These are phyloP conservation scores for Melanotaenia nigrans DNA, from an alignment of 2,797 vertebrate species.

Conservation along the genomic window DNA sequence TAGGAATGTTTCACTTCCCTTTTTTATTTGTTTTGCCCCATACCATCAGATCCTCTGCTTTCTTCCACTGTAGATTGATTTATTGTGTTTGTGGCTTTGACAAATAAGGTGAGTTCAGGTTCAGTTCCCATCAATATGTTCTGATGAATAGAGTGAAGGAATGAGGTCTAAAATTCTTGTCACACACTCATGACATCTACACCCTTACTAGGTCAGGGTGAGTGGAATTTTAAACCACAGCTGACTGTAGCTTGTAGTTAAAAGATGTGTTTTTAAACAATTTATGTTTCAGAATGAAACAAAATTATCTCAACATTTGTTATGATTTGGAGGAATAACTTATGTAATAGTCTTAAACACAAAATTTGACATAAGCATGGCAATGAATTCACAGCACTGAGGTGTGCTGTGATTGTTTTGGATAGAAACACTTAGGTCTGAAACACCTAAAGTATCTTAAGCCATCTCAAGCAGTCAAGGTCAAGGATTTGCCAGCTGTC, in stretches of 20 bases:
- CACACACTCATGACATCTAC: conserved; percentile 31
- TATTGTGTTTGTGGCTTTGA: conserved; percentile 9
- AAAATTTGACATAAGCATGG: conserved; percentile 44
- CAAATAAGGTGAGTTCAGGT: conserved; percentile 4
- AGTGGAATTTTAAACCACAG: conserved; percentile 14
- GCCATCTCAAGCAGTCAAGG: conserved; percentile 10
- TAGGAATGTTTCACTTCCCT: conserved; percentile 8
- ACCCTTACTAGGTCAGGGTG: conserved; percentile 4
- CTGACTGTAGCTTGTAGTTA: conserved; percentile 15
- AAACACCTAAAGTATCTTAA: conserved; percentile 6
- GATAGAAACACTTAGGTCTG: conserved; percentile 39
- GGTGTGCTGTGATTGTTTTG: conserved; percentile 46
- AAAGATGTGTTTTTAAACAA: conserved; percentile 23
- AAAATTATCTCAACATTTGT: conserved; percentile 11
- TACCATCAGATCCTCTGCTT: neutral
- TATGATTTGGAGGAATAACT: conserved; percentile 20
- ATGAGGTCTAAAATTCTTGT: neutral
- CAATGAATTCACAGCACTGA: neutral
- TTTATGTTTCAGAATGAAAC: conserved; percentile 17
- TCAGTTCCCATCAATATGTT: conserved; percentile 21
- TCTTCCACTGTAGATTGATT: neutral
- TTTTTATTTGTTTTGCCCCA: neutral
- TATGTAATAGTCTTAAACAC: conserved; percentile 14
- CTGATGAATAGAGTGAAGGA: conserved; percentile 30
- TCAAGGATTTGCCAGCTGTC: conserved; percentile 2